Evolutionary conservation across 2,113 vertebrate genomes (phyloP), one percentile per base, ranked within the genome.

Genomic region (Petrocephalus microphthalmus): DNA sequence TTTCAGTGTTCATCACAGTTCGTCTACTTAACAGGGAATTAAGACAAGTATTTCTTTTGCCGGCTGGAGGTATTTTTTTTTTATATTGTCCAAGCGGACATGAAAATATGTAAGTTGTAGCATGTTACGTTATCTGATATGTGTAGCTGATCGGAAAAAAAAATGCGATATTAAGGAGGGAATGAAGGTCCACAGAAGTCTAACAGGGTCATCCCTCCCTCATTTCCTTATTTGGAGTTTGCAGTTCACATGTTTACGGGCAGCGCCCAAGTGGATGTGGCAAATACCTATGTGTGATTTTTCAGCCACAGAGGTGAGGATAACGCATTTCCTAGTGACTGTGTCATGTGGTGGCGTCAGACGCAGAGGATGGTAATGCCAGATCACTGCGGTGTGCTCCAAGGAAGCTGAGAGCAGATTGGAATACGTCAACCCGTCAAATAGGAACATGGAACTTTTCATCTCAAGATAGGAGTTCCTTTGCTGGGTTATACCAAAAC

Each of bases 211-310:
- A 83, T 49, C 45, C 81, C 81, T 45, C 81, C 81, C 37, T 7
- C 45, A n/a, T 83, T 1, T 10, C 81, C 81, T 83, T 83, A 49
- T 83, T 83, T 83, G 45, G 42, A 83, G 81, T 45, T 45, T 22
- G 19, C 8, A 10, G n/a, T 83, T 83, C 42, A n/a, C 45, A 7
- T 42, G 20, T 83, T 22, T 83, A n/a, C 4, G 10, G 45, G 81
- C 45, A 49, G 49, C 81, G 49, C 81, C 81, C 45, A n/a, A 42
- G 81, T 83, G 81, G 81, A 83, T 83, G 81, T 83, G 81, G 81
- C 81, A 83, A 83, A 47, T 83, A 49, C 81, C 45, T 83, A 83
- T 2, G 81, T 83, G 81, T 83, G 81, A 83, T 49, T 49, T 83
- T 49, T 45, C 37, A 83, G 81, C 81, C 81, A 83, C 42, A 47